A percentile compares a stretch with the other conserved stretches of the same genome.
Evolutionary conservation across 2,888 invertebrate genomes (phyloP).

Genomic region (Coronaproctus castanopsis): DNA sequence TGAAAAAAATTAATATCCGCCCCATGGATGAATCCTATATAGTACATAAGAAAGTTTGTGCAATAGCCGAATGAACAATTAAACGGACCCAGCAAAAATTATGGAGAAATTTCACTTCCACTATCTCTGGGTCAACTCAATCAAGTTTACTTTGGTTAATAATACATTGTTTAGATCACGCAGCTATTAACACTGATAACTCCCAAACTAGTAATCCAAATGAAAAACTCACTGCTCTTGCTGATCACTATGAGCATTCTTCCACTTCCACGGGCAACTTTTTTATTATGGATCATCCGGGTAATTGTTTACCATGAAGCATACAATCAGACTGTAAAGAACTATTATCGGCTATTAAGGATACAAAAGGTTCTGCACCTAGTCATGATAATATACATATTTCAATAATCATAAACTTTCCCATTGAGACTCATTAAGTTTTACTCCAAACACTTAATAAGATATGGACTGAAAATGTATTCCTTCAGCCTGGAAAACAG

Average conservation of each 20-base stretch:
- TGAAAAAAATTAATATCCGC: not conserved
- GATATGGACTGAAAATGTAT: not conserved
- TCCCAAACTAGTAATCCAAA: not conserved
- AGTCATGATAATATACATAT: not conserved
- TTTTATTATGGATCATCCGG: not conserved
- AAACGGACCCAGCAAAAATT: not conserved
- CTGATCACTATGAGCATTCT: not conserved
- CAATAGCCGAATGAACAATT: not conserved
- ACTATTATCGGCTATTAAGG: not conserved
- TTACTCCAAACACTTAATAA: not conserved
- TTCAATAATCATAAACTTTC: not conserved
- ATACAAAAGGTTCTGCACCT: not conserved
- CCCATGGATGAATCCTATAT: not conserved
- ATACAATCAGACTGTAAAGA: not conserved
- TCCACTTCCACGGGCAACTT: not conserved
- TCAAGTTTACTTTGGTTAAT: not conserved
- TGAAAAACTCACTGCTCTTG: not conserved
- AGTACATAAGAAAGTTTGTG: not conserved
- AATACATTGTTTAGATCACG: not conserved
- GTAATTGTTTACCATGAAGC: not conserved
- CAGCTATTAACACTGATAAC: not conserved
- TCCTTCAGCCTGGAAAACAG: not conserved
- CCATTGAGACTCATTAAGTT: not conserved
- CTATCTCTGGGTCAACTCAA: not conserved
- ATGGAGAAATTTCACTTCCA: not conserved